A percentile compares a stretch with the other conserved stretches of the same genome.
phyloP scores from a whole-genome alignment of 2,888 invertebrate genomes.

The Disparrhopalites patrizii region DNA sequence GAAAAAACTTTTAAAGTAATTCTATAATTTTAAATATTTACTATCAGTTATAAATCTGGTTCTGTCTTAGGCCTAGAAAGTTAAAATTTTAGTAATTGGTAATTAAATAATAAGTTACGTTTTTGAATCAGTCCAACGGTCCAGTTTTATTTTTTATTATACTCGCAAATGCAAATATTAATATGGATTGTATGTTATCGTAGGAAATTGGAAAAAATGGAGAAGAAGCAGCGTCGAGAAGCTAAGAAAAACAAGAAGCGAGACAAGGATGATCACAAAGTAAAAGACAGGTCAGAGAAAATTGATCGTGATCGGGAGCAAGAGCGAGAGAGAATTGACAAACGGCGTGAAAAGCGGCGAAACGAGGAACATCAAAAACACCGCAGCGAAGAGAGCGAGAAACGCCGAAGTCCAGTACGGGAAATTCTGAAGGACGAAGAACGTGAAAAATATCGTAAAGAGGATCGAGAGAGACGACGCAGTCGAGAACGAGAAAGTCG shows the following conservation, averaged over 20 bases:
- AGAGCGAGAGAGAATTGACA: constrained; percentile 12
- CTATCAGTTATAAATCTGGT: no score
- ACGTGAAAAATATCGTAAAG: no score
- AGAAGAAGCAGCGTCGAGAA: constrained; percentile 36
- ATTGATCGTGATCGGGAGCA: not conserved
- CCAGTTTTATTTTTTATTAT: no score
- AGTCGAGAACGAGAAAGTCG: constrained; percentile 23
- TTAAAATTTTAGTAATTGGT: no score
- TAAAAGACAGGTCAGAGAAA: not conserved
- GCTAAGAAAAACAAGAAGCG: constrained; percentile 30
- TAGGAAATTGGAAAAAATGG: constrained; percentile 44
- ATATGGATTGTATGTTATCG: not conserved
- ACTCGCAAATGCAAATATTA: not conserved
- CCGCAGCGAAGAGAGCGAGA: constrained; percentile 14
- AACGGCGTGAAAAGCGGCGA: constrained; percentile 22
- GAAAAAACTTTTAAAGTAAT: constrained; percentile 78
- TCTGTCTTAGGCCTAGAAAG: no score
- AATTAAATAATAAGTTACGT: no score
- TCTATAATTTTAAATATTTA: constrained; percentile 29
- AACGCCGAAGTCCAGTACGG: not conserved
- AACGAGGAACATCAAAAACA: constrained; percentile 20
- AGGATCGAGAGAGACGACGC: no score
- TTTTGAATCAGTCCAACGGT: no score
- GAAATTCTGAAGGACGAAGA: not conserved
- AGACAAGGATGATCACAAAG: not conserved